phyloP scores from a whole-genome alignment of 2,797 vertebrate genomes.

The Pseudochromis fuscus region DNA sequence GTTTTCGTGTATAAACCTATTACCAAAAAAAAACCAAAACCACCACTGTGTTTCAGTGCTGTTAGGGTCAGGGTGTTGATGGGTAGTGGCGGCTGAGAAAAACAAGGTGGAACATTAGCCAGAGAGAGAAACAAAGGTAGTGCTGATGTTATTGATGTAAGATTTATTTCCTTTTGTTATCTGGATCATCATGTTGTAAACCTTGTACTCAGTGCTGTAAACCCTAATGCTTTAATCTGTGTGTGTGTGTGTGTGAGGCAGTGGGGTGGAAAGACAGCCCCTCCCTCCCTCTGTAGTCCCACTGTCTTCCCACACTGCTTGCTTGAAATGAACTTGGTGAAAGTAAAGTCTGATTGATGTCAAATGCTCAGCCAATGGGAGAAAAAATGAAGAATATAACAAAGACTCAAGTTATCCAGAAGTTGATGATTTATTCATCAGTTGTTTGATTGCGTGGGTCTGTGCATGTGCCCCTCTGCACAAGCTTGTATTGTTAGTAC shows the following conservation, averaged over 20 bases:
- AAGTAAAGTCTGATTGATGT: slow-evolving; percentile 48
- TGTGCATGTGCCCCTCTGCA: neutral
- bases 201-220: slow-evolving; percentile 9
- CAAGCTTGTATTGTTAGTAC: neutral
- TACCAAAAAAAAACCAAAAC: neutral
- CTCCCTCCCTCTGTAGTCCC: slow-evolving; percentile 3
- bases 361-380: slow-evolving; percentile 26
- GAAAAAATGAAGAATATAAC: slow-evolving; percentile 13
- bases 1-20: too few species aligned
- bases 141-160: neutral
- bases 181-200: slow-evolving; percentile 23
- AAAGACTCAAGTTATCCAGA: slow-evolving; percentile 20
- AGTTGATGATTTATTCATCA: slow-evolving; percentile 30
- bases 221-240: slow-evolving; percentile 39
- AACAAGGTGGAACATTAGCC: neutral
- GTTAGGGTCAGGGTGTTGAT: neutral
- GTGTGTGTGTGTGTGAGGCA: slow-evolving; percentile 8
- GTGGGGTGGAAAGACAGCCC: neutral
- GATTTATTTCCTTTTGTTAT: slow-evolving; percentile 18
- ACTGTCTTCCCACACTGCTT: slow-evolving; percentile 39
- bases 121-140: neutral
- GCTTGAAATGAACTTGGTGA: slow-evolving; percentile 33
- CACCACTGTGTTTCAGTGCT: neutral
- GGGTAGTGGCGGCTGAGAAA: neutral
- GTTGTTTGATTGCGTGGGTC: neutral